A percentile compares a stretch with the other conserved stretches of the same genome.
Conservation (phyloP, 2,888 invertebrate species). For the Trypoxylon attenuatum region DNA sequence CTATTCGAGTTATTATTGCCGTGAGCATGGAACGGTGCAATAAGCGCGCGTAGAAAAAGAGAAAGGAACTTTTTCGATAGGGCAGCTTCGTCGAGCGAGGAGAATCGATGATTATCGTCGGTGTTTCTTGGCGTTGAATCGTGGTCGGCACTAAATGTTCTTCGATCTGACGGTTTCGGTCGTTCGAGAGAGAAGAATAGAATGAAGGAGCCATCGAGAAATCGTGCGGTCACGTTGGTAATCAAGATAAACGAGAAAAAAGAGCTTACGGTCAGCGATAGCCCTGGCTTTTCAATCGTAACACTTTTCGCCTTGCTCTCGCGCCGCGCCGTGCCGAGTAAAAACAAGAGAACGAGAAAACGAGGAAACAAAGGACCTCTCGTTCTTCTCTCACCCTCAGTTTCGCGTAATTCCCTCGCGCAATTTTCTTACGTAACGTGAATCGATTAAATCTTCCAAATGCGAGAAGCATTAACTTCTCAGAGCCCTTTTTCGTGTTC, state of each 20-base stretch:
- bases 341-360: constrained; percentile 26
- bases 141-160: no score
- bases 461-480: background rate
- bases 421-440: background rate
- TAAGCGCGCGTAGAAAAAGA: constrained; percentile 20
- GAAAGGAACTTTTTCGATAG: background rate
- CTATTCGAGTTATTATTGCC: no score
- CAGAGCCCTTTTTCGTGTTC: background rate
- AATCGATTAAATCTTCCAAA: background rate
- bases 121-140: background rate
- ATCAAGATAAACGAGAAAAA: constrained; percentile 16
- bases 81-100: constrained; percentile 7
- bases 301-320: constrained; percentile 12
- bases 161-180: background rate
- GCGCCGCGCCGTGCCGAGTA: no score
- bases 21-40: no score
- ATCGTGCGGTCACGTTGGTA: constrained; percentile 31
- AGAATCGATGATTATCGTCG: constrained; percentile 17
- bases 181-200: background rate
- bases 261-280: constrained; percentile 34
- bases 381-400: background rate
- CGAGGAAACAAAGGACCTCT: constrained; percentile 2
- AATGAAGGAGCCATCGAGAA: constrained; percentile 4
- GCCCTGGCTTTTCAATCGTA: constrained; percentile 24
- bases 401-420: no score